Base-by-base conservation (phyloP, 2,113 vertebrate genomes). In the Rhinoderma darwinii region DNA sequence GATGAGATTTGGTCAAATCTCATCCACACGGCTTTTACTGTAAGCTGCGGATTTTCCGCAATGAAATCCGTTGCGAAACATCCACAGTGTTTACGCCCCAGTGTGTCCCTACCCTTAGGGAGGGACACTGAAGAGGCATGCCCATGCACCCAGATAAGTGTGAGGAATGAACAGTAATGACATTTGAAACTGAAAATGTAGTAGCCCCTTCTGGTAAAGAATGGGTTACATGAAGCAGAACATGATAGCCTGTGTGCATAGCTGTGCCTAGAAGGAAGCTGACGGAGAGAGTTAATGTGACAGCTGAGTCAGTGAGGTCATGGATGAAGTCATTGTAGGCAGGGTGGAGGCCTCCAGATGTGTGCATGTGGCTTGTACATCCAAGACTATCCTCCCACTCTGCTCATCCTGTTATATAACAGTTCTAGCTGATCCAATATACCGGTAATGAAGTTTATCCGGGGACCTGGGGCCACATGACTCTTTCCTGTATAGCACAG, bases 331-430 rank as follows among this genome's bases (percentile, higher is more conserved):
- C 76, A 81, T 27, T 41, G 10, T 17, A 50, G 41, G 66, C 32
- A 72, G 77, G 84, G 84, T 44, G 84, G 61, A 30, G 75, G 84
- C 22, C 66, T 86, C 84, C 84, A 86, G 84, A 86, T 86, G 84
- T 86, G 63, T 56, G 37, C 8, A 80, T 81, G 39, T 59, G 77
- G 61, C 84, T 63, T 50, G 44, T 80, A 70, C 56, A 51, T 50
- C 32, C 47, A 10, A 11, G 10, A 41, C 27, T 1, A 59, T 39
- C 44, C 84, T 54, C 73, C 74, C 74, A 56, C 30, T 37, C 32
- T 17, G 50, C n/a, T 85, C 63, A 86, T 73, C 35, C 77, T 86
- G 75, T 20, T 50, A 5, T 68, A 47, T 20, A 11, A 35, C 15
- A 61, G 4, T 9, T 32, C 51, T 1, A 56, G 22, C 70, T 50